Evolutionary conservation across 1,140 invertebrate genomes (phyloP).

Genomic region (Luehdorfia chinensis): DNA sequence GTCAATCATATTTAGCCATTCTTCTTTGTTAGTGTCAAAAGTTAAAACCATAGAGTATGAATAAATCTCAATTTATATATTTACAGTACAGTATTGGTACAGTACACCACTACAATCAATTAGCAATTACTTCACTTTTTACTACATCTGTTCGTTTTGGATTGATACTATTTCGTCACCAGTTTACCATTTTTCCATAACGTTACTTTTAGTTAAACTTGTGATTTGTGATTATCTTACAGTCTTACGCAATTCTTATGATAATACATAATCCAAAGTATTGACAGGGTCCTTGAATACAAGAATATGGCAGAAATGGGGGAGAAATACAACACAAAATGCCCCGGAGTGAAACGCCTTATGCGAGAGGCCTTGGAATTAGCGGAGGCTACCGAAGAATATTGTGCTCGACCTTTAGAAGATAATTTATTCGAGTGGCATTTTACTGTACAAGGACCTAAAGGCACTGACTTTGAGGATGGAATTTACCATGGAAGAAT

Average conservation of each 20-base stretch:
- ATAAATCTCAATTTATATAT: no score
- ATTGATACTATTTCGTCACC: constrained; percentile 27
- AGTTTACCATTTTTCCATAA: constrained; percentile 3
- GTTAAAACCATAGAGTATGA: no score
- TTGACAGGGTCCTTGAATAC: no score
- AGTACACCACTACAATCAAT: no score
- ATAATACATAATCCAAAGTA: no score
- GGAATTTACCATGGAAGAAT: constrained; percentile 96
- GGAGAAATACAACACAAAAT: constrained; percentile 71
- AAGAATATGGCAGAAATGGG: constrained; percentile 55
- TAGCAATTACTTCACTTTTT: no score
- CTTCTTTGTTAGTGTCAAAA: no score
- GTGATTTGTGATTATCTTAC: no score
- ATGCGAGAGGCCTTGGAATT: constrained; percentile 95
- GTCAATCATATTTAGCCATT: no score
- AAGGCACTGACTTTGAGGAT: constrained; percentile 91
- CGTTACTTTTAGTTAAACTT: no score
- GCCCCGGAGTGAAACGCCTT: constrained; percentile 91
- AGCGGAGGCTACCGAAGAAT: constrained; percentile 91
- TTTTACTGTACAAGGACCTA: constrained; percentile 94
- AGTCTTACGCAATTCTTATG: no score
- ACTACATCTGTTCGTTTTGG: constrained; percentile 28
- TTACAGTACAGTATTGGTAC: no score
- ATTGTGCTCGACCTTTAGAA: constrained; percentile 93
- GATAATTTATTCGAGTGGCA: constrained; percentile 99